Conservation (phyloP, 2,888 invertebrate species). For the Tinea pellionella region DNA sequence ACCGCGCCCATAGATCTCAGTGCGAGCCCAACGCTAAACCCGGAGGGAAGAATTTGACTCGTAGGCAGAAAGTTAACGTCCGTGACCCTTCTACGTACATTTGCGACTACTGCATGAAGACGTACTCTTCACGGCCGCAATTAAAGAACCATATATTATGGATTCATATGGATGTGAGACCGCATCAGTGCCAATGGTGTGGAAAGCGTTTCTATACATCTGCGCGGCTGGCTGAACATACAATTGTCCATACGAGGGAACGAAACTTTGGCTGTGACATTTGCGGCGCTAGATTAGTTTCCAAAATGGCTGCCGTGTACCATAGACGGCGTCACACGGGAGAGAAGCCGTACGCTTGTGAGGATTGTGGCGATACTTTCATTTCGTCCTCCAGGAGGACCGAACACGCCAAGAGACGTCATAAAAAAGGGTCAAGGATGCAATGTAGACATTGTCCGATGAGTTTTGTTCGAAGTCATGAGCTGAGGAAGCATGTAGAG, state of each 20-base stretch:
- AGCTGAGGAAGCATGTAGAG: conserved; percentile 41
- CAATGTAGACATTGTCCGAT: conserved; percentile 38
- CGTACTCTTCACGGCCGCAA: conserved; percentile 45
- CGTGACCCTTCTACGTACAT: conserved; percentile 49
- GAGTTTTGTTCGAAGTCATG: conserved; percentile 39
- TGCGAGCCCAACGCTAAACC: conserved; percentile 56
- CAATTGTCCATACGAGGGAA: conserved; percentile 61
- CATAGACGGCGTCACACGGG: conserved; percentile 58
- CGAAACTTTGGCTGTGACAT: conserved; percentile 65
- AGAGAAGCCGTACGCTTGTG: conserved; percentile 53
- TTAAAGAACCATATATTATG: conserved; percentile 57
- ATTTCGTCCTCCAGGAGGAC: conserved; percentile 51
- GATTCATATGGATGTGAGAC: conserved; percentile 59
- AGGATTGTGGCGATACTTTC: conserved; percentile 50
- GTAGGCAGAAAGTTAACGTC: conserved; percentile 40
- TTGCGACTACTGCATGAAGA: conserved; percentile 51
- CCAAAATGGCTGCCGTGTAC: conserved; percentile 57
- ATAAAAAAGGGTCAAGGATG: conserved; percentile 39
- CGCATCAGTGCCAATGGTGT: conserved; percentile 63
- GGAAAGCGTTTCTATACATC: conserved; percentile 62
- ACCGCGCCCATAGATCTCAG: conserved; percentile 43
- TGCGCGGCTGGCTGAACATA: conserved; percentile 60
- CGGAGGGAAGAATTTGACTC: conserved; percentile 29
- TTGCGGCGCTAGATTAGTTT: conserved; percentile 56
- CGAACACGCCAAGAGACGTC: conserved; percentile 51